A percentile compares a stretch with the other conserved stretches of the same genome.
phyloP scores from a whole-genome alignment of 2,797 vertebrate species.

The Danio jaintianensis region DNA sequence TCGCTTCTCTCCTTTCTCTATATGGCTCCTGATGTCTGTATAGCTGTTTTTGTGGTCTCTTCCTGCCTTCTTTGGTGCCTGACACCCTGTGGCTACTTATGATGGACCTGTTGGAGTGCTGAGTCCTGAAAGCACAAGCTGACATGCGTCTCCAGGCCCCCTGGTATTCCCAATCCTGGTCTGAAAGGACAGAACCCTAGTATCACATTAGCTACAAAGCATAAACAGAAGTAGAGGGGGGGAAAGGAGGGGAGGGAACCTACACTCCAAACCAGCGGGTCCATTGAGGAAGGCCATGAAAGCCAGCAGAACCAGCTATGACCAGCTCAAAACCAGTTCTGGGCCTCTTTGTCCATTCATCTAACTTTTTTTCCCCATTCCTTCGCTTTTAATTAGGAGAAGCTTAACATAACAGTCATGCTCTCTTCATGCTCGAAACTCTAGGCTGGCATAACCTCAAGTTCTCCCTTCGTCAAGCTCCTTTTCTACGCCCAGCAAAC shows the following conservation, averaged over 20 bases:
- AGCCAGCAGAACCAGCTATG: constrained; percentile 78
- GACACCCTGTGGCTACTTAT: constrained; percentile 69
- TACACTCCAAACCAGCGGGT: constrained; percentile 66
- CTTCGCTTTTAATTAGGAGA: constrained; percentile 70
- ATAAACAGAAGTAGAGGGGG: constrained; percentile 31
- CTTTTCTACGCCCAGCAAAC: background rate
- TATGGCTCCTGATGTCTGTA: constrained; percentile 47
- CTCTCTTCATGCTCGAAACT: constrained; percentile 54
- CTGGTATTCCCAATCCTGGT: constrained; percentile 59
- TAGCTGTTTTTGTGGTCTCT: constrained; percentile 45
- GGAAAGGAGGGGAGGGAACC: constrained; percentile 52
- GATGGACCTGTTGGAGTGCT: constrained; percentile 65
- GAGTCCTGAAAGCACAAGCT: constrained; percentile 66
- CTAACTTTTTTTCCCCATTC: constrained; percentile 69
- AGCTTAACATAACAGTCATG: constrained; percentile 64
- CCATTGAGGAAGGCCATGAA: constrained; percentile 67
- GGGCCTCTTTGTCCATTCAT: constrained; percentile 71
- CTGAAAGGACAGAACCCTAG: constrained; percentile 65
- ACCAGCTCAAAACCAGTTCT: constrained; percentile 81
- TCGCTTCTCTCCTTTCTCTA: constrained; percentile 3
- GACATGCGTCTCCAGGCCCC: constrained; percentile 73
- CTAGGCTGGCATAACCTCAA: constrained; percentile 67
- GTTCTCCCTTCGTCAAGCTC: constrained; percentile 34
- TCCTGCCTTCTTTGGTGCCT: constrained; percentile 53
- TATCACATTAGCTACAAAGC: constrained; percentile 70